Percentiles rank a stretch among this genome's conserved stretches.
These are phyloP conservation scores for Helicolenus hilgendorfi DNA, from an alignment of 2,797 vertebrate genomes.

Conservation along the genomic window DNA sequence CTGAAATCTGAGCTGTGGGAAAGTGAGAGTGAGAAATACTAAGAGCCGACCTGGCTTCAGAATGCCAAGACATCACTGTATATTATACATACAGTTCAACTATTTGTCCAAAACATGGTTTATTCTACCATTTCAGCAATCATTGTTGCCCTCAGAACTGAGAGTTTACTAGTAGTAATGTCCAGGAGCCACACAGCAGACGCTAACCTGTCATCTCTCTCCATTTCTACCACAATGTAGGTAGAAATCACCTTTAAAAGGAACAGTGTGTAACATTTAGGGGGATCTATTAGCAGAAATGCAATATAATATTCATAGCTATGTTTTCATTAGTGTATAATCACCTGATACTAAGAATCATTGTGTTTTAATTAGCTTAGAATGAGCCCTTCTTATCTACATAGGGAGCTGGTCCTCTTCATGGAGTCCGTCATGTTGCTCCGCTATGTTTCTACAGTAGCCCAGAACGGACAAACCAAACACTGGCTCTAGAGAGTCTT, in stretches of 20 bases:
- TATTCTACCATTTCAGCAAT: background rate
- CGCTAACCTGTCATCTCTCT: background rate
- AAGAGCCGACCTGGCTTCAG: conserved; percentile 39
- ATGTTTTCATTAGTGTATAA: too few relatives aligned
- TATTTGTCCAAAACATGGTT: background rate
- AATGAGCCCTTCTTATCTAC: too few relatives aligned
- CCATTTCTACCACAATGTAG: background rate
- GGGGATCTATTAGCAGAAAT: too few relatives aligned
- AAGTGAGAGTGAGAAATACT: conserved; percentile 24
- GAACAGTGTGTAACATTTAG: fast-evolving
- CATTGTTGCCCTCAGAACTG: background rate
- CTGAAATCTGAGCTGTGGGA: conserved; percentile 70
- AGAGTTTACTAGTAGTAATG: background rate
- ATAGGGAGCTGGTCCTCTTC: too few relatives aligned
- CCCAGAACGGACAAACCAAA: too few relatives aligned
- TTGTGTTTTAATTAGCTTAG: too few relatives aligned
- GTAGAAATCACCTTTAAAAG: background rate
- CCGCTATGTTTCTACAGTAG: too few relatives aligned
- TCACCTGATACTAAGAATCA: too few relatives aligned
- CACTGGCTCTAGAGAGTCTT: too few relatives aligned
- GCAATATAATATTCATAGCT: too few relatives aligned
- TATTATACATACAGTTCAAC: background rate
- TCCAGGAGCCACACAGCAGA: background rate
- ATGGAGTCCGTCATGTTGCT: too few relatives aligned
- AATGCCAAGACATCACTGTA: conserved; percentile 11